These are phyloP conservation scores for Oryzias curvinotus DNA, from an alignment of 2,113 vertebrate species.

Conservation along the genomic window DNA sequence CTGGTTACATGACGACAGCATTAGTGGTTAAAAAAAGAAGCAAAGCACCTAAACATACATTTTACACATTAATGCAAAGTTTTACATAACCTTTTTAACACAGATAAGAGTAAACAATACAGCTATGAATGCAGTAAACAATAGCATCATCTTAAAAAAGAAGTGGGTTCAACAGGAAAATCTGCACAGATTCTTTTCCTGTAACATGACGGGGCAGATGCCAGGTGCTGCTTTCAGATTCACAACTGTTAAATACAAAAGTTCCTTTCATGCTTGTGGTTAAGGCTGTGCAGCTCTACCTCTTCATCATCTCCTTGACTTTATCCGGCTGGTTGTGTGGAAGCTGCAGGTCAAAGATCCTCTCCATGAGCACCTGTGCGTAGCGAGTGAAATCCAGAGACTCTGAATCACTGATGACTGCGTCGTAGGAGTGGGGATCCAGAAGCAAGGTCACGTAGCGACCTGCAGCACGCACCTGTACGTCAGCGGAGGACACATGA, in stretches of 20 bases:
- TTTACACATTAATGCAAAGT: too few species aligned
- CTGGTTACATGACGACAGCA: too few species aligned
- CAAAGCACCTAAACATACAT: too few species aligned
- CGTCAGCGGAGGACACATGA: neutral
- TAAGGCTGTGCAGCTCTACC: conserved; percentile 53
- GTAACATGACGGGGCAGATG: neutral
- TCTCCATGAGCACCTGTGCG: conserved; percentile 83
- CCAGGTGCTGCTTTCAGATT: neutral
- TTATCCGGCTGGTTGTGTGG: conserved; percentile 66
- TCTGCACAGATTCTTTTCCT: neutral
- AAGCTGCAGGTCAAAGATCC: conserved; percentile 84
- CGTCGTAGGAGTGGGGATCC: conserved; percentile 84
- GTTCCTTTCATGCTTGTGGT: conserved; percentile 9
- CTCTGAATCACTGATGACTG: conserved; percentile 71
- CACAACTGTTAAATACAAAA: conserved; percentile 14
- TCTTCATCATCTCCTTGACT: conserved; percentile 78
- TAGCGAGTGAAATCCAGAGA: conserved; percentile 83
- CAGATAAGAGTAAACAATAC: too few species aligned
- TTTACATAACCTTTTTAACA: too few species aligned
- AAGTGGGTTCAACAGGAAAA: neutral
- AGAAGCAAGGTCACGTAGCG: conserved; percentile 83
- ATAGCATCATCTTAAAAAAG: neutral
- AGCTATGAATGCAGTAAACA: too few species aligned
- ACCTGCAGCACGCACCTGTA: conserved; percentile 83
- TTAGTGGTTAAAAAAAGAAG: too few species aligned